A percentile compares a stretch with the other conserved stretches of the same genome.
phyloP scores from a whole-genome alignment of 2,888 invertebrate species.

The Smittia sp. region DNA sequence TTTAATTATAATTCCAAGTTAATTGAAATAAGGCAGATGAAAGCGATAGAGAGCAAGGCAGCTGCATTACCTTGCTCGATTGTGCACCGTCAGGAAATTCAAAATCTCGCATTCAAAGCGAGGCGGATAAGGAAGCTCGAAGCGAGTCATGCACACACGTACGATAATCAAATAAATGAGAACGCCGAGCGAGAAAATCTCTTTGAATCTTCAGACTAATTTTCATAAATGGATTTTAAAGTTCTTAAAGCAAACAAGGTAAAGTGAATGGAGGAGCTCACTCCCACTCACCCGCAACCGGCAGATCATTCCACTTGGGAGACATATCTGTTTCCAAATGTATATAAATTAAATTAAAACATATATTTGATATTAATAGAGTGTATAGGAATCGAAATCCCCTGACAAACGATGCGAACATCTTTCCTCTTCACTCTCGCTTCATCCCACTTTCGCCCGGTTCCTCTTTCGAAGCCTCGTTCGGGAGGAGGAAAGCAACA shows the following conservation, averaged over 20 bases:
- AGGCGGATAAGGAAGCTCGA: neutral
- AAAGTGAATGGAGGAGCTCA: neutral
- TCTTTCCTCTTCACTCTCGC: neutral
- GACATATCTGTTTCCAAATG: constrained; percentile 15
- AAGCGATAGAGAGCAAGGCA: neutral
- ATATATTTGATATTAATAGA: constrained; percentile 22
- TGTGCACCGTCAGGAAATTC: neutral
- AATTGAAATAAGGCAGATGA: neutral
- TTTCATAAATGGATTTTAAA: neutral
- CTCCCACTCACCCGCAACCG: neutral
- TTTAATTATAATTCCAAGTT: too few relatives aligned
- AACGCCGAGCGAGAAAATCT: neutral
- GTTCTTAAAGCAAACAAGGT: neutral
- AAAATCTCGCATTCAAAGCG: neutral
- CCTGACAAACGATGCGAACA: constrained; percentile 8
- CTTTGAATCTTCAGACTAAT: neutral
- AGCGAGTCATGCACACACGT: neutral
- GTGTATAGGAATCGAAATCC: constrained; percentile 22
- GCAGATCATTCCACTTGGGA: neutral
- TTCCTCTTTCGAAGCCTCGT: neutral
- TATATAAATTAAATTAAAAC: constrained; percentile 21
- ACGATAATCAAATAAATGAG: neutral
- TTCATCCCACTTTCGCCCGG: neutral
- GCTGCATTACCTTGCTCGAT: neutral
- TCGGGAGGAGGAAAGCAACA: neutral